Base-by-base conservation (phyloP, 2,113 vertebrate species). In the Platichthys flesus region DNA sequence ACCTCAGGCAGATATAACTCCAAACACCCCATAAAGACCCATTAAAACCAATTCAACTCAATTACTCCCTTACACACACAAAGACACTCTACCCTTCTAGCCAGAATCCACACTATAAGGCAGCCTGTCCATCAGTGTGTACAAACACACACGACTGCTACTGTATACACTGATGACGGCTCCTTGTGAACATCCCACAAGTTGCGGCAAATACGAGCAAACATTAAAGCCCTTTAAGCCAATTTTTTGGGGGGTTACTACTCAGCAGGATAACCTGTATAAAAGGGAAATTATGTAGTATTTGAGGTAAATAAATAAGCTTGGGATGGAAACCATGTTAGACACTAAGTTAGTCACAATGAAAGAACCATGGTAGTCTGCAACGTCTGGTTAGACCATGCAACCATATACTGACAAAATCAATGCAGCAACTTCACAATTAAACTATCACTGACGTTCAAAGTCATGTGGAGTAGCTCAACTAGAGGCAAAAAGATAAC, bases 1-100 rank as follows among this genome's bases (percentile, higher is more conserved):
- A 92, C 88, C 89, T 90, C 83, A 87, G 85, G 92, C 87, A 86
- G 78, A 93, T 92, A 93, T 91, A 91, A 87, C 84, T 90, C 76
- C 81, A 76, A 89, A 91, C 88, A 88, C 90, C 72, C 82, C 86
- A 93, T 90, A 90, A 91, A 90, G 79, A 72, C 82, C 64, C 79
- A 93, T 91, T 91, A 89, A 92, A 93, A 74, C 74, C 70, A 90
- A 89, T 91, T 92, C 72, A 88, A 91, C 81, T 78, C 88, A 91
- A 88, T 90, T 89, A 89, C 82, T 87, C 72, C 67, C 75, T 67
- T 57, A 82, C 42, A n/a, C 72, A 58, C n/a, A 65, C 55, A 35
- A 31, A 55, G 23, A 47, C 76, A 84, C 42, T 78, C 61, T 75
- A 79, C 70, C 84, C 90, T 85, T 79, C 63, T 71, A 66, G 69